A percentile compares a stretch with the other conserved stretches of the same genome.
phyloP scores from a whole-genome alignment of 2,113 vertebrate species.

The Piaya cayana region DNA sequence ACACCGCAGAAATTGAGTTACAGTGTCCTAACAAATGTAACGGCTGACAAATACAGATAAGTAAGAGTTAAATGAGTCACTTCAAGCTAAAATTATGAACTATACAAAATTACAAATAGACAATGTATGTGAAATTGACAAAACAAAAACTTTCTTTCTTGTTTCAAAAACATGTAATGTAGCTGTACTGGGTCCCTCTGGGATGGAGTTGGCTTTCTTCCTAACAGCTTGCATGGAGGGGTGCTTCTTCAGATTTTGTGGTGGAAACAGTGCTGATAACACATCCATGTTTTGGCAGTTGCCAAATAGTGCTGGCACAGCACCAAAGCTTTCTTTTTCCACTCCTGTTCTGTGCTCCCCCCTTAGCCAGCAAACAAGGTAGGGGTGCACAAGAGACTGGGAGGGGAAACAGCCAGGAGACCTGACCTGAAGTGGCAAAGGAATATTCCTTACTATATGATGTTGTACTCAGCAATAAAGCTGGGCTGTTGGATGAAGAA shows the following conservation, averaged over 20 bases:
- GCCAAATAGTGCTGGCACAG: background rate
- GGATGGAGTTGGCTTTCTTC: background rate
- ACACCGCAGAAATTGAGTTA: constrained; percentile 78
- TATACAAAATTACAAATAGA: background rate
- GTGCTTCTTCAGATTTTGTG: background rate
- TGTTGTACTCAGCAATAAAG: background rate
- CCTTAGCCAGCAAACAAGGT: background rate
- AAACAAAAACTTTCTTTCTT: background rate
- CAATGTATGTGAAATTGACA: background rate
- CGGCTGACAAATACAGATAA: constrained; percentile 56
- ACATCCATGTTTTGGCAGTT: background rate
- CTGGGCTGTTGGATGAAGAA: background rate
- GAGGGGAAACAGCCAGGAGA: background rate
- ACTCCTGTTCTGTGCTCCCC: background rate
- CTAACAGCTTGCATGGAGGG: background rate
- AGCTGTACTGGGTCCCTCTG: background rate
- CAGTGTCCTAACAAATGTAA: constrained; percentile 82
- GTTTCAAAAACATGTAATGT: background rate
- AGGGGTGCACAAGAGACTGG: background rate
- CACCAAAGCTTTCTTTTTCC: background rate
- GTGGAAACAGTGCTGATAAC: background rate
- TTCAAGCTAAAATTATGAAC: background rate
- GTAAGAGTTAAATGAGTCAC: background rate
- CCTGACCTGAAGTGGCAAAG: background rate
- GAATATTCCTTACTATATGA: background rate